phyloP scores from a whole-genome alignment of 2,888 invertebrate genomes.

The Tinea pellionella region DNA sequence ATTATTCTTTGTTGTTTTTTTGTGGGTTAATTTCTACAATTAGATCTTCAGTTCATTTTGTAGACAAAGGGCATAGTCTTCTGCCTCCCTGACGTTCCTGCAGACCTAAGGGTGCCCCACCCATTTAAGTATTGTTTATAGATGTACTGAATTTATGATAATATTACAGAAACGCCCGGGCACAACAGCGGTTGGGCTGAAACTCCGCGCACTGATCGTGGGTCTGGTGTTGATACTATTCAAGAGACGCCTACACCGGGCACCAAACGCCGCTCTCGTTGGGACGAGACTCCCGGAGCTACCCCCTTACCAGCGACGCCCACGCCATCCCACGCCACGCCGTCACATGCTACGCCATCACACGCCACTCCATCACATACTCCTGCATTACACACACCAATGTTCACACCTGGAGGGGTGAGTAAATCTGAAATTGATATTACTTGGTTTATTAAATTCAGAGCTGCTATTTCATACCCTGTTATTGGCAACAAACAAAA shows the following conservation, averaged over 20 bases:
- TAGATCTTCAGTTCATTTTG: too few species aligned
- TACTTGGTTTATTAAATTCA: too few species aligned
- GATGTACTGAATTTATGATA: too few species aligned
- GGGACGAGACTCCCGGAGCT: constrained; percentile 97
- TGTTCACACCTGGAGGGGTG: constrained; percentile 85
- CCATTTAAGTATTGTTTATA: too few species aligned
- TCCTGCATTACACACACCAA: constrained; percentile 61
- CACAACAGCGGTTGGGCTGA: constrained; percentile 99
- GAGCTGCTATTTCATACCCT: too few species aligned
- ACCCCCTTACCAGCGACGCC: constrained; percentile 81
- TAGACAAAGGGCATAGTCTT: too few species aligned
- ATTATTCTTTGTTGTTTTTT: too few species aligned
- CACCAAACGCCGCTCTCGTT: constrained; percentile 94
- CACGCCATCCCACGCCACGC: constrained; percentile 77
- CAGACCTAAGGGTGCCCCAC: too few species aligned
- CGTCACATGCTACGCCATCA: constrained; percentile 78
- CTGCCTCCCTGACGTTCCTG: too few species aligned
- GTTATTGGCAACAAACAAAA: too few species aligned
- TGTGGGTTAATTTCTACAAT: too few species aligned
- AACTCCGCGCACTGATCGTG: constrained; percentile 95
- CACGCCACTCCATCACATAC: constrained; percentile 79
- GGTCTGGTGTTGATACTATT: constrained; percentile 78
- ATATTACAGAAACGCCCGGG: constrained; percentile 86
- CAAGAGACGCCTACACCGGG: constrained; percentile 96
- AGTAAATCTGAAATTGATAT: constrained; percentile 28